Percentiles rank a stretch among this genome's conserved stretches.
phyloP scores from a whole-genome alignment of 2,113 vertebrate genomes.

The Sinocyclocheilus anophthalmus region DNA sequence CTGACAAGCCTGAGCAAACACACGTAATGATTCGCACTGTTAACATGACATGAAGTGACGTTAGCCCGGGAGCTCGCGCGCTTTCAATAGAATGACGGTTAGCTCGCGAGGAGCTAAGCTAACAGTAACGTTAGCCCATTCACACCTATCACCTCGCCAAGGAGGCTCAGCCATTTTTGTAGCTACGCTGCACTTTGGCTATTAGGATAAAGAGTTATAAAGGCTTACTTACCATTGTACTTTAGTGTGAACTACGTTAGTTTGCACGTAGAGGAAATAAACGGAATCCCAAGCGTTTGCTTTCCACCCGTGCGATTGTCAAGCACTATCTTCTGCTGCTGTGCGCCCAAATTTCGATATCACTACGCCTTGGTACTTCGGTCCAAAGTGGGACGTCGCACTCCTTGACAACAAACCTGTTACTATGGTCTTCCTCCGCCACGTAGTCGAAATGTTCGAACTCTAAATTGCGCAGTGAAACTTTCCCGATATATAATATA shows the following conservation, averaged over 20 bases:
- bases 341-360: slow-evolving; percentile 54
- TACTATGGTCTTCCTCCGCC: slow-evolving; percentile 59
- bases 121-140: slow-evolving; percentile 24
- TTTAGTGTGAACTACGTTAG: not conserved
- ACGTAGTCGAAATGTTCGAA: not conserved
- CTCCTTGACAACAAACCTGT: slow-evolving; percentile 61
- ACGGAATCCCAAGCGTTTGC: not conserved
- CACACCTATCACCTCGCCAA: slow-evolving; percentile 7
- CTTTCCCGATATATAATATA: no score
- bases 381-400: slow-evolving; percentile 57
- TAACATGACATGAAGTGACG: not conserved
- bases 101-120: slow-evolving; percentile 26
- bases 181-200: not conserved
- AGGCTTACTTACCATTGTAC: slow-evolving; percentile 51
- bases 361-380: slow-evolving; percentile 55
- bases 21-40: no score
- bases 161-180: not conserved
- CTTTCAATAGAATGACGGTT: slow-evolving; percentile 26
- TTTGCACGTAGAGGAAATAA: not conserved
- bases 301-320: slow-evolving; percentile 17
- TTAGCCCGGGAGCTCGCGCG: not conserved
- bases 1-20: no score
- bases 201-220: not conserved
- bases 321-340: slow-evolving; percentile 47
- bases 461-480: not conserved